These are phyloP conservation scores for Hypomecis punctinalis DNA, from an alignment of 2,888 invertebrate genomes.

Conservation along the genomic window DNA sequence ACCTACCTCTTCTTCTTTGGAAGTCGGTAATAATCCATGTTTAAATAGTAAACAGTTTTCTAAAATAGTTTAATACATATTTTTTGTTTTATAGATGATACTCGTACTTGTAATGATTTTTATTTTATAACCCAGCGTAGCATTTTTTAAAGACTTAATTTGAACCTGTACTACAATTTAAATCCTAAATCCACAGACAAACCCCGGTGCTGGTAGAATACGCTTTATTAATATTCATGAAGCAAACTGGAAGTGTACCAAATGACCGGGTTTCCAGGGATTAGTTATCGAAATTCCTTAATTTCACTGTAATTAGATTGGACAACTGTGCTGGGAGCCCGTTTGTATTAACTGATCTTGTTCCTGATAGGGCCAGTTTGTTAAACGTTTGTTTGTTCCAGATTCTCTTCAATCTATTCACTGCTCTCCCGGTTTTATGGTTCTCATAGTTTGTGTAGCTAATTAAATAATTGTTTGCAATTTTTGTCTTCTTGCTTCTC, in stretches of 20 bases:
- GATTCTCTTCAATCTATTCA: not conserved
- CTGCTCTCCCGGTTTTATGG: no score
- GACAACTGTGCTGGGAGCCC: constrained; percentile 33
- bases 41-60: no score
- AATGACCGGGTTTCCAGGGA: constrained; percentile 63
- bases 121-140: no score
- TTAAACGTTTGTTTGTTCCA: constrained; percentile 32
- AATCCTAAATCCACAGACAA: constrained; percentile 1
- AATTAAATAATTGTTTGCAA: not conserved
- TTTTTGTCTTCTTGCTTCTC: not conserved
- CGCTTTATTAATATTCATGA: constrained; percentile 68
- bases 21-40: no score
- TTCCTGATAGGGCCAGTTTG: constrained; percentile 8
- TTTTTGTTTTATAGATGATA: no score
- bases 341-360: constrained; percentile 17
- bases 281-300: constrained; percentile 70
- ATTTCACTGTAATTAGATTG: constrained; percentile 64
- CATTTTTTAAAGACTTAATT: no score
- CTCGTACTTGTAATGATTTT: no score
- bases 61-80: no score
- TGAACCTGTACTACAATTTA: not conserved
- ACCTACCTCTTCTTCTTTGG: no score
- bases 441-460: not conserved
- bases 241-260: constrained; percentile 66
- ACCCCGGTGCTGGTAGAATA: constrained; percentile 20